These are phyloP conservation scores for Pollicipes pollicipes DNA, from an alignment of 1,140 invertebrate genomes.

Conservation along the genomic window DNA sequence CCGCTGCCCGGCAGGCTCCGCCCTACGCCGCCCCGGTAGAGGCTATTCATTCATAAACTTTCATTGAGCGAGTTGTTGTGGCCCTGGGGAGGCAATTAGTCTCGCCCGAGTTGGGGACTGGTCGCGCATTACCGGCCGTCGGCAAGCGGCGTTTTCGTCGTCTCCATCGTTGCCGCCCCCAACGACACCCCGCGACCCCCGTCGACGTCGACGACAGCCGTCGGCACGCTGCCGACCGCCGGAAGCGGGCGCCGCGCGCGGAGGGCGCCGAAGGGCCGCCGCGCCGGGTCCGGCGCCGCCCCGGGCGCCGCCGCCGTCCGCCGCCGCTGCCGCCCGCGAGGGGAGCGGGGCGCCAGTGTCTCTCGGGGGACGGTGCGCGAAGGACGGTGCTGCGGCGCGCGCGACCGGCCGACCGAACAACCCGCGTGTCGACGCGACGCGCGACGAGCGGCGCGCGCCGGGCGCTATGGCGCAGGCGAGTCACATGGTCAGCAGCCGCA, in stretches of 20 bases:
- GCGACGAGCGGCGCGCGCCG: too few relatives aligned
- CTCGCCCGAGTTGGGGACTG: background rate
- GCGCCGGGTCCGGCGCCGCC: too few relatives aligned
- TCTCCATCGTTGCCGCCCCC: background rate
- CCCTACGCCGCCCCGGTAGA: background rate
- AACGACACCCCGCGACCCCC: background rate
- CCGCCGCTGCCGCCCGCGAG: background rate
- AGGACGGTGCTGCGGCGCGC: background rate
- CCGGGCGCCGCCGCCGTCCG: too few relatives aligned
- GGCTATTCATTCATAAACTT: slow-evolving; percentile 6
- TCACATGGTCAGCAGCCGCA: background rate
- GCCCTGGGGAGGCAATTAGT: background rate
- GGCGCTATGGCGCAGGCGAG: background rate
- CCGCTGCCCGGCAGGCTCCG: too few relatives aligned
- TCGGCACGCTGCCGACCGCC: too few relatives aligned
- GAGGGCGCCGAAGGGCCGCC: too few relatives aligned
- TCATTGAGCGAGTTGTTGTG: slow-evolving; percentile 3
- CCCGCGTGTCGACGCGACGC: background rate
- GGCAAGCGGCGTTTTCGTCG: background rate
- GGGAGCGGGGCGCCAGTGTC: background rate
- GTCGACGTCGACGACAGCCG: background rate
- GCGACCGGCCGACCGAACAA: background rate
- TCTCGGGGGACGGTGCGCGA: background rate
- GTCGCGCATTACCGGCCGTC: background rate
- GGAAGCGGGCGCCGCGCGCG: too few relatives aligned